These are phyloP conservation scores for Etia nguti DNA, from an alignment of 2,113 vertebrate species.

Conservation along the genomic window DNA sequence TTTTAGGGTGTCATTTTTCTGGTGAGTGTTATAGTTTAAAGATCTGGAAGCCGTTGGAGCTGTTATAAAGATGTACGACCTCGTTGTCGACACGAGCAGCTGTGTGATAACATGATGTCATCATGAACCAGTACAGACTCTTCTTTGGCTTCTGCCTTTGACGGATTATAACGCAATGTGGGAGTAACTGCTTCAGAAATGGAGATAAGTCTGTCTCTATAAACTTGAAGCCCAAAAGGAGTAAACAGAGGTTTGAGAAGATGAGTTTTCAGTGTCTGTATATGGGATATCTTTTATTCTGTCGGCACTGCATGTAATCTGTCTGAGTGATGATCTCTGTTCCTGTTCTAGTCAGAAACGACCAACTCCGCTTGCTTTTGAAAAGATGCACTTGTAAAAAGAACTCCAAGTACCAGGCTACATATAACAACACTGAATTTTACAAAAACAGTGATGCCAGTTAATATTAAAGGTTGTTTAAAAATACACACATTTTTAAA, in stretches of 20 bases:
- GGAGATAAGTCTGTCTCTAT: background rate
- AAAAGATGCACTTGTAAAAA: background rate
- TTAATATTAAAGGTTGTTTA: background rate
- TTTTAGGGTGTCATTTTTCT: constrained; percentile 20
- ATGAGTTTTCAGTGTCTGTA: background rate
- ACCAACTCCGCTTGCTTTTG: background rate
- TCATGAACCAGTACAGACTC: background rate
- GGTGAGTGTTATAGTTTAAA: constrained; percentile 11
- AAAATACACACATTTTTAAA: background rate
- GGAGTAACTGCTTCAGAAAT: background rate
- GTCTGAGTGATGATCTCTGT: background rate
- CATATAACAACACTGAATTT: background rate
- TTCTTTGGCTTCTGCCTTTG: background rate
- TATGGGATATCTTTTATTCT: background rate
- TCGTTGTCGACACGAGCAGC: constrained; percentile 7
- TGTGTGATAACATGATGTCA: constrained; percentile 3
- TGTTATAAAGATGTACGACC: background rate
- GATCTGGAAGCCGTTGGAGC: background rate
- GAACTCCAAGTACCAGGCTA: background rate
- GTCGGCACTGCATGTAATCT: background rate
- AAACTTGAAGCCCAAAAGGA: background rate
- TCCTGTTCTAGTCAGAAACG: background rate
- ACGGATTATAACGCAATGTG: background rate
- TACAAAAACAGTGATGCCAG: background rate
- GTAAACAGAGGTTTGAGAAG: background rate